Evolutionary conservation across 2,797 vertebrate species (phyloP).

Genomic region (Sebastes vulpes): DNA sequence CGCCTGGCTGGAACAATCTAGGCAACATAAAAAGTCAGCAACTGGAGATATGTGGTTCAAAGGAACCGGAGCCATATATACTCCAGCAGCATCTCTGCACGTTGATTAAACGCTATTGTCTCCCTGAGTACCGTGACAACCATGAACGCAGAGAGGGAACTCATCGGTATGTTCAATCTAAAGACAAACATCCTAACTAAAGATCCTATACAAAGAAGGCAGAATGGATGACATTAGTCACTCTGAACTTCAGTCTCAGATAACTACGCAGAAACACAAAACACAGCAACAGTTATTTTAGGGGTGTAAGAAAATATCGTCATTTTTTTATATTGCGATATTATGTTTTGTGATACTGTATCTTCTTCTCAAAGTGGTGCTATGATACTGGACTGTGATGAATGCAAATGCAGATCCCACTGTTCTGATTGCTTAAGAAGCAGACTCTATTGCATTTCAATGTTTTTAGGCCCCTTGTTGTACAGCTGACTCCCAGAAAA

Average conservation of each 20-base stretch:
- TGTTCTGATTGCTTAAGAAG: too few species aligned
- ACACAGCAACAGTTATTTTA: constrained; percentile 4
- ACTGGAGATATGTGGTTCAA: constrained; percentile 40
- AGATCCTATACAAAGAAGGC: neutral
- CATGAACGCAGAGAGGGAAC: constrained; percentile 2
- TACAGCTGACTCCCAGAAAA: too few species aligned
- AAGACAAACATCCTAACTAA: constrained; percentile 11
- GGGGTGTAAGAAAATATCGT: too few species aligned
- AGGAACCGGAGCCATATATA: constrained; percentile 9
- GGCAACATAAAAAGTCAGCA: constrained; percentile 73
- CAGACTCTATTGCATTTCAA: too few species aligned
- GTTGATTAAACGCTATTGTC: constrained; percentile 44
- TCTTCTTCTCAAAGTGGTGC: too few species aligned
- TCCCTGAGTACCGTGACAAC: constrained; percentile 8
- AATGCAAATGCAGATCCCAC: too few species aligned
- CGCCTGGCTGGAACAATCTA: constrained; percentile 76
- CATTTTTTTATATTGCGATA: too few species aligned
- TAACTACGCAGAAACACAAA: neutral
- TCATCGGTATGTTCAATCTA: neutral
- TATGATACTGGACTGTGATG: too few species aligned
- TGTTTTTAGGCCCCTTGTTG: too few species aligned
- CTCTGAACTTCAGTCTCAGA: neutral
- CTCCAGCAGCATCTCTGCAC: constrained; percentile 3
- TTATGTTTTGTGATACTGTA: too few species aligned
- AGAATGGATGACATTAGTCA: neutral